Base-by-base conservation (phyloP, 2,888 invertebrate genomes). In the Pandemis heparana region DNA sequence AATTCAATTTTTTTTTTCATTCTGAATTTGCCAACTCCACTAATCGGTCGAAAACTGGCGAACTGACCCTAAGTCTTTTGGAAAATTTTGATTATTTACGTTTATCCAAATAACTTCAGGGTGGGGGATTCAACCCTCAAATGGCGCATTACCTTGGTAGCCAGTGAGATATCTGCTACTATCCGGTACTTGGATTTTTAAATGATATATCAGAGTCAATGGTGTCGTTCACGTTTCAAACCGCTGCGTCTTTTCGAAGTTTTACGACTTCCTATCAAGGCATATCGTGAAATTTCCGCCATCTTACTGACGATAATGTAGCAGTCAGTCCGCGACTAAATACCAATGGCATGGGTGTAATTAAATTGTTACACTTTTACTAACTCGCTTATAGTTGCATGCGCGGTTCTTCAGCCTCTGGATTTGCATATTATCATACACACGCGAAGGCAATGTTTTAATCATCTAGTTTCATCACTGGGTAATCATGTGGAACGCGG, bases 311-410 rank as follows among this genome's bases (percentile, higher is more conserved):
- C 60, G 41, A 64, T 56, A 74, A 68, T 65, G 65, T 60, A 64
- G 63, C 70, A 48, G 48, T 78, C 76, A 77, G 79, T 80, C 80
- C 75, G 70, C 75, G 77, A 81, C 83, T 79, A 79, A 79, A 81
- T 82, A 82, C 81, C 79, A 80, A 82, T 81, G 76, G 78, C 67
- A 69, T 32, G 72, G 70, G 67, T 75, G 73, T 81, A 88, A 90
- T 91, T 91, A 90, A 83, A 85, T 80, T 82, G 88, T 89, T 88
- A 87, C 89, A 91, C 90, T 90, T 89, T 92, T 91, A 90, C 87
- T 83, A 76, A 77, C 78, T 78, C 77, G 78, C 76, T 76, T 46
- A 59, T 68, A 46, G 46, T 23, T 69, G 75, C 78, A 79, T 80
- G 80, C 81, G 75, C 80, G 77, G 61, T 72, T 76, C 85, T 84